Conservation (phyloP, 2,113 vertebrate species). For the Ramphastos sulfuratus region DNA sequence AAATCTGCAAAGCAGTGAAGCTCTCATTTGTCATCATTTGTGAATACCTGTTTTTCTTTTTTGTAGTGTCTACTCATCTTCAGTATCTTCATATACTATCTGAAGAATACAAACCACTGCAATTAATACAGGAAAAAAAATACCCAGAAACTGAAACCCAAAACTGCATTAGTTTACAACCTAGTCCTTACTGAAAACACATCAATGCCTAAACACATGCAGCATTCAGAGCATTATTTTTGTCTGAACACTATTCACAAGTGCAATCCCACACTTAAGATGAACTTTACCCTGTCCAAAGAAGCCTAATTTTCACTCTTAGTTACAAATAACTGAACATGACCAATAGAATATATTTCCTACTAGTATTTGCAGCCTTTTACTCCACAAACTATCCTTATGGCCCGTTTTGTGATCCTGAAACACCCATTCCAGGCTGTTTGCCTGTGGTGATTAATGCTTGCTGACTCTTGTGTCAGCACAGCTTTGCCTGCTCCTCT, state of each 20-base stretch:
- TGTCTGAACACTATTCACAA: background rate
- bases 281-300: background rate
- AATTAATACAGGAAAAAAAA: background rate
- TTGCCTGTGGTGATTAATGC: background rate
- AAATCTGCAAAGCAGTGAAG: background rate
- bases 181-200: background rate
- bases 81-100: background rate
- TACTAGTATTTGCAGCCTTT: background rate
- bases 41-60: background rate
- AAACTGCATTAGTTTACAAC: background rate
- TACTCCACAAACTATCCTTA: background rate
- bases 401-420: background rate
- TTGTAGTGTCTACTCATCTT: background rate
- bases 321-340: background rate
- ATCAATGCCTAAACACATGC: background rate
- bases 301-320: background rate
- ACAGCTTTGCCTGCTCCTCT: background rate
- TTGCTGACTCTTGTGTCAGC: background rate
- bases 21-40: background rate
- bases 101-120: background rate
- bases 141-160: background rate
- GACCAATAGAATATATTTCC: background rate
- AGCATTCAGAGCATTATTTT: background rate
- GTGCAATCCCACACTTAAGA: background rate
- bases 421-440: background rate